These are phyloP conservation scores for Gymnocheta viridis DNA, from an alignment of 2,888 invertebrate genomes.

Conservation along the genomic window DNA sequence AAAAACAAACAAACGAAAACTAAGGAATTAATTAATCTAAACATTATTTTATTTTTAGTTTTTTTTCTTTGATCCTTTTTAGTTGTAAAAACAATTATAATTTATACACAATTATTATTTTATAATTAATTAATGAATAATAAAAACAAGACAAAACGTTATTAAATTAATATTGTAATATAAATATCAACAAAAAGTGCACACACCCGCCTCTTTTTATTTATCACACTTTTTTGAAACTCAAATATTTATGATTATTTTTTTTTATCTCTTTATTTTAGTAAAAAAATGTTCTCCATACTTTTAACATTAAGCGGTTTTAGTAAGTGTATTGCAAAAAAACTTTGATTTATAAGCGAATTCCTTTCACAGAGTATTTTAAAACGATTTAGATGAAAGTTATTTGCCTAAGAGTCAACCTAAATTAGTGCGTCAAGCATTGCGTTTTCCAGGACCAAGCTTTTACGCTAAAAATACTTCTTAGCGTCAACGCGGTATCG, in stretches of 20 bases:
- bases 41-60: conserved; percentile 29
- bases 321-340: no score
- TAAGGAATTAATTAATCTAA: conserved; percentile 43
- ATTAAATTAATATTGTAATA: conserved; percentile 52
- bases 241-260: background rate
- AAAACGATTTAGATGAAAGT: no score
- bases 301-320: background rate
- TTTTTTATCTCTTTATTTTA: background rate
- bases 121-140: conserved; percentile 50
- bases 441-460: no score
- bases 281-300: background rate
- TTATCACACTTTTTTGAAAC: conserved; percentile 3
- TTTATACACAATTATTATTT: conserved; percentile 62
- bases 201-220: conserved; percentile 49
- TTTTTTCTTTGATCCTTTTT: conserved; percentile 43
- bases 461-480: no score
- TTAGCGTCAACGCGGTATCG: no score
- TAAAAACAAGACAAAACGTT: conserved; percentile 50
- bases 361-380: no score
- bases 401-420: no score
- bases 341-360: no score
- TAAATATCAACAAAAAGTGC: conserved; percentile 40
- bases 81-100: conserved; percentile 58
- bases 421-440: no score
- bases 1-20: background rate